A percentile compares a stretch with the other conserved stretches of the same genome.
Conservation (phyloP, 2,888 invertebrate genomes). For the Geophilus truncorum region DNA sequence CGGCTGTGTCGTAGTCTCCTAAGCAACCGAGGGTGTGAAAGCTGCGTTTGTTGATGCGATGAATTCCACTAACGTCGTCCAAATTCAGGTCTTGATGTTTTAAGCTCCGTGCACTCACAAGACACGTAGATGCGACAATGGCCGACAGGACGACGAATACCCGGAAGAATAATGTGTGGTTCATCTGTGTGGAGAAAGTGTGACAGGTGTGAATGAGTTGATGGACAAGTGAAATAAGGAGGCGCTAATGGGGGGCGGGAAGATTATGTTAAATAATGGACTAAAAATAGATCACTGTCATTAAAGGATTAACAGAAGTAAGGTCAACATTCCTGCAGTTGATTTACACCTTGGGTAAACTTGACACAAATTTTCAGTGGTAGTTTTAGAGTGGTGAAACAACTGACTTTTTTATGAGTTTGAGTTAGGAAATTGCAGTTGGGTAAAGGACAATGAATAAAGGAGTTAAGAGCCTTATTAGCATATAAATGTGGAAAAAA, state of each 20-base stretch:
- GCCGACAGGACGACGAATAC: background rate
- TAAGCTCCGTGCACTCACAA: conserved; percentile 10
- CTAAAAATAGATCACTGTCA: background rate
- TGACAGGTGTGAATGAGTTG: background rate
- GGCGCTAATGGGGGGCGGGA: background rate
- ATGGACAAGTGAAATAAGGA: background rate
- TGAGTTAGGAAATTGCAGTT: background rate
- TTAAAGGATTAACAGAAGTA: background rate
- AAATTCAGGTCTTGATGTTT: background rate
- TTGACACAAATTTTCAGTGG: background rate
- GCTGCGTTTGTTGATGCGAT: conserved; percentile 33
- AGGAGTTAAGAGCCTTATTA: too few species aligned
- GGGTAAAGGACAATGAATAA: too few species aligned
- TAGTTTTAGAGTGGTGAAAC: background rate
- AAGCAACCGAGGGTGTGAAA: conserved; percentile 33
- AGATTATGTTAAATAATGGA: background rate
- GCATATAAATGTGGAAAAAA: too few species aligned
- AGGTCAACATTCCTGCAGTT: background rate
- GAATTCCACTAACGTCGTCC: background rate
- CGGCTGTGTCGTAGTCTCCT: conserved; percentile 37
- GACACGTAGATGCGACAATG: background rate
- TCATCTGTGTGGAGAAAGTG: background rate
- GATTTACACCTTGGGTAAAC: background rate
- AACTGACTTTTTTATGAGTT: background rate
- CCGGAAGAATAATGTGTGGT: background rate